Base-by-base conservation (phyloP, 2,888 invertebrate genomes). In the Amphipoea oculea region DNA sequence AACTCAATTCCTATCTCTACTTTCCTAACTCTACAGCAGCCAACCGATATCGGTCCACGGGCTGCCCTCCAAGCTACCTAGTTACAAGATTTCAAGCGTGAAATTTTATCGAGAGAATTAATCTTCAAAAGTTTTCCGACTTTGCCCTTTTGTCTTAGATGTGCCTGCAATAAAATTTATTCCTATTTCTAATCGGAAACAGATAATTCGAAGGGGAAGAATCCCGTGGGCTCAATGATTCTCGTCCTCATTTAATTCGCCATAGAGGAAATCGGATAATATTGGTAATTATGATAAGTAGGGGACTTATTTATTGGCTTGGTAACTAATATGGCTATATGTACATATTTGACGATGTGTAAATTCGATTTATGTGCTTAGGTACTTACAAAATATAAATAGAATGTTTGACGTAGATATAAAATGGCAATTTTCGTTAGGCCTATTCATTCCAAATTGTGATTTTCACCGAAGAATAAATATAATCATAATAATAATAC, bases 31-130 rank as follows among this genome's bases (percentile, higher is more conserved):
- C 95, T 94, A 88, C 86, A 85, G 17, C 68, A 45, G 82, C 88
- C 90, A 86, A 88, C 90, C 90, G 92, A 93, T 95, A 94, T 93
- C 93, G 92, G 93, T 91, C 91, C 90, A 87, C 90, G 90, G 91
- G 86, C 84, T 91, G 92, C 92, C 93, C 93, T 92, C 91, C 86
- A 86, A 92, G 94, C 93, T 85, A 87, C 87, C 94, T 94, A 94
- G 94, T 94, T 93, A 93, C 91, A 94, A 91, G 90, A 93, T 91
- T 93, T 94, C 93, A 93, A 94, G 94, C 95, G 96, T 95, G 95
- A 96, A 96, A 96, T 96, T 96, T 96, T 96, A 96, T 96, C 96
- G 93, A 91, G 92, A 93, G 95, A 96, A 96, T 96, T 96, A 96
- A 96, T 96, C 96, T 96, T 92, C 89, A 95, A 94, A 95, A 96